Percentiles rank a stretch among this genome's conserved stretches.
Evolutionary conservation across 2,888 invertebrate species (phyloP).

Genomic region (Morpho deidamia): DNA sequence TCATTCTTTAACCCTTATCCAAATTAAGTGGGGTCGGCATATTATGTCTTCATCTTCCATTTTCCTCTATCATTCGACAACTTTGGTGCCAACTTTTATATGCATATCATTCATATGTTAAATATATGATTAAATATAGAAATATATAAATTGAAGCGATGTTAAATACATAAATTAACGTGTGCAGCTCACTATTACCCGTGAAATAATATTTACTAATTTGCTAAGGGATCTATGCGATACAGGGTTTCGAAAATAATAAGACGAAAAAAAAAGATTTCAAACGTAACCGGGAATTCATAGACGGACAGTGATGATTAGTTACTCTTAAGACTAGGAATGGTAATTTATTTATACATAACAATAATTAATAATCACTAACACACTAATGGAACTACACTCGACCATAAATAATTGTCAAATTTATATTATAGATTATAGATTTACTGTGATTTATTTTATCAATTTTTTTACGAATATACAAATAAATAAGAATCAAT

Average conservation of each 20-base stretch:
- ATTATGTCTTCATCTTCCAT: too few relatives aligned
- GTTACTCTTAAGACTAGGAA: constrained; percentile 40
- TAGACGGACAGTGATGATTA: constrained; percentile 50
- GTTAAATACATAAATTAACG: too few relatives aligned
- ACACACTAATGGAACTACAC: constrained; percentile 9
- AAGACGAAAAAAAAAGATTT: constrained; percentile 30
- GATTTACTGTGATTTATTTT: too few relatives aligned
- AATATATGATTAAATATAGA: too few relatives aligned
- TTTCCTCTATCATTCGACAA: too few relatives aligned
- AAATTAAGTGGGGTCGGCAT: too few relatives aligned
- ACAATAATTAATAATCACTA: constrained; percentile 17
- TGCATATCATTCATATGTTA: too few relatives aligned
- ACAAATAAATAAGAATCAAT: too few relatives aligned
- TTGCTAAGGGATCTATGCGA: constrained; percentile 69
- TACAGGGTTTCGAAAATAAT: constrained; percentile 60
- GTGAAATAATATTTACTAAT: constrained; percentile 54
- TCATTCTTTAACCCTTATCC: too few relatives aligned
- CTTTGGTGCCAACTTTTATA: too few relatives aligned
- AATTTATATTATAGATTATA: not conserved
- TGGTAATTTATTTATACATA: constrained; percentile 26
- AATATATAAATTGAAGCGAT: too few relatives aligned
- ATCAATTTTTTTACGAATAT: too few relatives aligned
- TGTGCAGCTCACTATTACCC: constrained; percentile 34
- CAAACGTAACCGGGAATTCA: constrained; percentile 28
- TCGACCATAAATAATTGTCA: not conserved